A percentile compares a stretch with the other conserved stretches of the same genome.
Evolutionary conservation across 2,797 vertebrate species (phyloP).

Genomic region (Epinephelus awoara): DNA sequence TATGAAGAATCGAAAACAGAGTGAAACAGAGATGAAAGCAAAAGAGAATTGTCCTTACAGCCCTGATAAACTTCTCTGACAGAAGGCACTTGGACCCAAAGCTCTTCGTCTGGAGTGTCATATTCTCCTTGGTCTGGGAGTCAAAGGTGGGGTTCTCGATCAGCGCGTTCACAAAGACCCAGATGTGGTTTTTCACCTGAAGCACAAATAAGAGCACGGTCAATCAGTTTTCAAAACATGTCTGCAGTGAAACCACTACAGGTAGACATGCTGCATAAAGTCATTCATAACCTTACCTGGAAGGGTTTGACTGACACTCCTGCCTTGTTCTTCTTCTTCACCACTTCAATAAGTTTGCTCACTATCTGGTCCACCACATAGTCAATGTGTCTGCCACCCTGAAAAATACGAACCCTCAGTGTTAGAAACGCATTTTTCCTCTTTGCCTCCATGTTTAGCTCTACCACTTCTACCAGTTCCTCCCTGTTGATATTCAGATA

Average conservation of each 20-base stretch:
- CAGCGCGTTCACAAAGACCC: constrained; percentile 96
- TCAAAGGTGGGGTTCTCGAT: constrained; percentile 99
- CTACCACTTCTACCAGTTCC: neutral
- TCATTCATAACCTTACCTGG: constrained; percentile 82
- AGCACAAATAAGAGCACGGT: constrained; percentile 27
- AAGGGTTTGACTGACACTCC: constrained; percentile 96
- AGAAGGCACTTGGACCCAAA: constrained; percentile 95
- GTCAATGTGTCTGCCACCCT: constrained; percentile 97
- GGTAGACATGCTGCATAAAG: neutral
- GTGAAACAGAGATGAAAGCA: neutral
- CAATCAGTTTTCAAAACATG: neutral
- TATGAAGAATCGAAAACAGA: neutral
- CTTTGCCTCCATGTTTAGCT: neutral
- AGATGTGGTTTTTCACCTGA: constrained; percentile 98
- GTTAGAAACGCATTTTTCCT: neutral
- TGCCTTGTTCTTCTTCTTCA: constrained; percentile 98
- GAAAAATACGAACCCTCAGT: neutral
- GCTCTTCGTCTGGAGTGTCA: constrained; percentile 96
- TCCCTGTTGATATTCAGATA: constrained; percentile 57
- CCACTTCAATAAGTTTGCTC: constrained; percentile 93
- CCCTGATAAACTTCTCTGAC: constrained; percentile 96
- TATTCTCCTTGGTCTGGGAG: constrained; percentile 99
- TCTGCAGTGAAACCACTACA: neutral
- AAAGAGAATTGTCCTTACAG: constrained; percentile 85
- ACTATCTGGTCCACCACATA: constrained; percentile 96